Evolutionary conservation across 2,888 invertebrate species (phyloP).

Genomic region (Pocota personata): DNA sequence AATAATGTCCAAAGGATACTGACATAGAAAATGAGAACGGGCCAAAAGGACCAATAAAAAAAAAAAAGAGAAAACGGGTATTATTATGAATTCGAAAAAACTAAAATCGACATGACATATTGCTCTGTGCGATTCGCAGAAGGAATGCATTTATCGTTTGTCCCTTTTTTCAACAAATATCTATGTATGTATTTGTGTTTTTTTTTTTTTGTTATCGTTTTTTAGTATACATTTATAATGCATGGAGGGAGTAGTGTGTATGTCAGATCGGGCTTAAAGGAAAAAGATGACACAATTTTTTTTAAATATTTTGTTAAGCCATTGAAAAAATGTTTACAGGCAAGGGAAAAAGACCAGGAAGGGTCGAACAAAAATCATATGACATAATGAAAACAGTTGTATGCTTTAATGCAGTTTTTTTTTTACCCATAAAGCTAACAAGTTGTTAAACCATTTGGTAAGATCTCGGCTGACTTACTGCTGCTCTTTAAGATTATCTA

Average conservation of each 20-base stretch:
- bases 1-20: slow-evolving; percentile 36
- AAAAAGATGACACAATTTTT: not conserved
- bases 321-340: too few relatives aligned
- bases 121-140: slow-evolving; percentile 58
- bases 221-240: not conserved
- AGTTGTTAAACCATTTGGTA: too few relatives aligned
- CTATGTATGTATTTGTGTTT: not conserved
- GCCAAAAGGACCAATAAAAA: slow-evolving; percentile 51
- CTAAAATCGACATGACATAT: slow-evolving; percentile 71
- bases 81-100: slow-evolving; percentile 63
- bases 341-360: not conserved
- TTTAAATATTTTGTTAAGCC: not conserved
- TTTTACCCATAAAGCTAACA: too few relatives aligned
- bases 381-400: not conserved
- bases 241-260: not conserved
- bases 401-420: not conserved
- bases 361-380: not conserved
- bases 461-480: too few relatives aligned
- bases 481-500: too few relatives aligned
- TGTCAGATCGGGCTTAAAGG: not conserved
- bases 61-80: not conserved
- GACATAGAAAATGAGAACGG: slow-evolving; percentile 67
- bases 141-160: slow-evolving; percentile 59
- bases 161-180: slow-evolving; percentile 4
- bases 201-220: not conserved